Evolutionary conservation across 1,140 invertebrate species (phyloP), one percentile per base, ranked within the genome.

Genomic region (Lepidurus apus): DNA sequence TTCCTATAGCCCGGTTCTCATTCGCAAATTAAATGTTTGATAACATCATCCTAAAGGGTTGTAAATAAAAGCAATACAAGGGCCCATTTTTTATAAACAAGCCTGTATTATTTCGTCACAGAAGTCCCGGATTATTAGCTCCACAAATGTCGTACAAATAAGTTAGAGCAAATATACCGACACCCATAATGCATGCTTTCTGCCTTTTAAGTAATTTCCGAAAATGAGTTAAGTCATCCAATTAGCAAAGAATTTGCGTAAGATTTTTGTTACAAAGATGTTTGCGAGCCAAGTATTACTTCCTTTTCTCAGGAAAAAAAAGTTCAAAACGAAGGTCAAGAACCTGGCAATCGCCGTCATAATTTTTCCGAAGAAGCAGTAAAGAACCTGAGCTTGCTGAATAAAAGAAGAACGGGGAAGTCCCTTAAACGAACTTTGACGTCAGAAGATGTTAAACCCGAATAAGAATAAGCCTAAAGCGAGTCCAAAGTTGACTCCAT

Each of bases 101-200:
- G 53, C 53, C 53, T 65, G 21, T 21, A n/a, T 65, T 65, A n/a
- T n/a, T 65, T 17, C 53, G 21, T 65, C 53, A 65, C 53, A 65
- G 17, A 65, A 17, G 21, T 65, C 53, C 53, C 53, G 7, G 53
- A 65, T 21, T 7, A 65, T 13, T n/a, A 13, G 53, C 53, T 65
- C 6, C 53, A 65, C 53, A 34, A 34, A 65, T 8, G 53, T 65
- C 13, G 1, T 4, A 65, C 53, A 65, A 65, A 65, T 13, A n/a
- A 13, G 47, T 2, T 53, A 53, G 47, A 53, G 13, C 47, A 53
- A 53, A 26, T 26, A 26, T 26, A 0, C 26, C 24, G 96, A 98
- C 45, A 99, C 91, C 97, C 97, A 99, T 79, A 99, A 90, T 4
- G 98, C 93, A 82, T 94, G 91, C 86, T 97, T 98, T 75, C 97